Base-by-base conservation (phyloP, 2,113 vertebrate species). In the Stegostoma tigrinum region DNA sequence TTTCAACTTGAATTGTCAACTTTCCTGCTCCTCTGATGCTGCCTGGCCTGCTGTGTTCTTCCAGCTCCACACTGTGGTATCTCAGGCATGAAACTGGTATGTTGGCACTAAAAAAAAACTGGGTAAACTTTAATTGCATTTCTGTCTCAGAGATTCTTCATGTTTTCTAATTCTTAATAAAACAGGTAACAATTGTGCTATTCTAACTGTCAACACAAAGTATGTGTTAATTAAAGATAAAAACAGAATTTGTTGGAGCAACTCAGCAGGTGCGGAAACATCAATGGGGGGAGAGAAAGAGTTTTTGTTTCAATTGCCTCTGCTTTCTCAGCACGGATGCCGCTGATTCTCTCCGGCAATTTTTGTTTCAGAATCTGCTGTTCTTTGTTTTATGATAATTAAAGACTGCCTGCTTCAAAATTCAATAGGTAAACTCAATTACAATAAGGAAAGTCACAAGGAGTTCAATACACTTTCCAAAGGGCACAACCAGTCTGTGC, bases 131-230 rank as follows among this genome's bases (percentile, higher is more conserved):
- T 30, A 61, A 55, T 89, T 21, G 12, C 55, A 90, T 12, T 87
- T 87, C 24, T 6, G 42, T 38, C 34, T 42, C 80, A 83, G 70
- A 72, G 80, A 83, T 19, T 83, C 38, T 83, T 83, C 23, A 45
- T 83, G 42, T 83, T 83, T 83, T 83, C 80, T 21, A 23, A 83
- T 17, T 83, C n/a, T 83, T 30, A n/a, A 90, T 10, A 85, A 45
- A 85, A 45, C 42, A 90, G 48, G 48, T 55, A 4, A 61, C 14
- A 90, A 30, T 21, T 24, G 27, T 30, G 48, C 45, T 89, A 48
- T 27, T 89, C 86, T 87, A 87, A 87, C 75, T 38, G 17, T 83
- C 78, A 83, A 83, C 78, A 83, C n/a, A 83, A 83, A n/a, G 27
- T 23, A 30, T 8, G 48, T 55, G 10, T 55, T 55, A 85, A 85